phyloP scores from a whole-genome alignment of 2,113 vertebrate species.

The Symphodus melops region DNA sequence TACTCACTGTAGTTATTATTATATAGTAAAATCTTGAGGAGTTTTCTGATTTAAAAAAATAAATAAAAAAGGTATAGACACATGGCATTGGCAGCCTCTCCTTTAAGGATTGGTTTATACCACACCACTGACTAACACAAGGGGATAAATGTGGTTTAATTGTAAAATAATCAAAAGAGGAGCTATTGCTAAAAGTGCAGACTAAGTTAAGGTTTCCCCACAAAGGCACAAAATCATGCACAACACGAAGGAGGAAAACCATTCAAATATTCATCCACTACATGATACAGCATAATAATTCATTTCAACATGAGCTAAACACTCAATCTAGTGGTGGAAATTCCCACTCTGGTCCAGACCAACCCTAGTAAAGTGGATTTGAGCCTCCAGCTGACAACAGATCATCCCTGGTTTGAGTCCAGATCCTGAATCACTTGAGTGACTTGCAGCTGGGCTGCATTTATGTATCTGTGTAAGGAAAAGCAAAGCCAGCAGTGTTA shows the following conservation, averaged over 20 bases:
- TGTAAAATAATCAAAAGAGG: not conserved
- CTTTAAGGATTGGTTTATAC: no score
- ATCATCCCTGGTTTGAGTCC: conserved; percentile 13
- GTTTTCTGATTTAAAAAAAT: no score
- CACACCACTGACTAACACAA: no score
- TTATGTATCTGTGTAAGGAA: conserved; percentile 18
- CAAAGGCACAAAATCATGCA: not conserved
- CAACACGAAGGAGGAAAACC: not conserved
- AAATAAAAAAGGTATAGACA: no score
- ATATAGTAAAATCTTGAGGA: no score
- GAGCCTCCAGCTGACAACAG: not conserved
- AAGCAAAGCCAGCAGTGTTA: conserved; percentile 27
- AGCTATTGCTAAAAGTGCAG: not conserved
- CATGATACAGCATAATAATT: not conserved
- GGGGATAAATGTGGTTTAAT: not conserved
- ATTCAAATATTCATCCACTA: no score
- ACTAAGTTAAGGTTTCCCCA: not conserved
- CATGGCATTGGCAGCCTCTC: no score
- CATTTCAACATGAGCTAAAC: not conserved
- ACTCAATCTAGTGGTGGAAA: conserved; percentile 8
- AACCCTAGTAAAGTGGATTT: not conserved
- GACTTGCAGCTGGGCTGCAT: not conserved
- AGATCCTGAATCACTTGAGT: conserved; percentile 4
- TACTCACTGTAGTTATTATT: no score
- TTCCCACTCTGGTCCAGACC: not conserved